Evolutionary conservation across 2,888 invertebrate species (phyloP).

Genomic region (Brachylomia viminalis): DNA sequence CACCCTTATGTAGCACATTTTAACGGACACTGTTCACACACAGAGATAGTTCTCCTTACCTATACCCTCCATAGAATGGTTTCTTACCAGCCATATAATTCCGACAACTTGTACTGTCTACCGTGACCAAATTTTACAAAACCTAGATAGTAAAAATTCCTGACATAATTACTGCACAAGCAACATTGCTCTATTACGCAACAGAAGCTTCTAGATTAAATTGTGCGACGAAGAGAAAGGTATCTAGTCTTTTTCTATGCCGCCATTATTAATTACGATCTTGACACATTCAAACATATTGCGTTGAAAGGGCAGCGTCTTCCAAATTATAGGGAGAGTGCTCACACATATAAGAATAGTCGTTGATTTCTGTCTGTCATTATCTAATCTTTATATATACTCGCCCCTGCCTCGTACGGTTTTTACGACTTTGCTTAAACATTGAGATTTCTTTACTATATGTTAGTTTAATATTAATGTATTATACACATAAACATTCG

Average conservation of each 20-base stretch:
- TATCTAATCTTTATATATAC: neutral
- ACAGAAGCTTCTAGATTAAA: conserved; percentile 16
- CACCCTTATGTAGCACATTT: no score
- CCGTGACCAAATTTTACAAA: neutral
- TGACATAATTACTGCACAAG: neutral
- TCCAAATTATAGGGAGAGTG: conserved; percentile 17
- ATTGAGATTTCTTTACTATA: neutral
- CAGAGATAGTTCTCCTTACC: no score
- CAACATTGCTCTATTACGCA: neutral
- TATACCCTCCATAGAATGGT: no score
- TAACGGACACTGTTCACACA: no score
- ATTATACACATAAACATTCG: neutral
- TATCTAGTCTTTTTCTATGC: neutral
- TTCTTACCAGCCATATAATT: no score
- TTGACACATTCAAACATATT: neutral
- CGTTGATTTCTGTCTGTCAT: conserved; percentile 1
- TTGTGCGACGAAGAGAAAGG: conserved; percentile 10
- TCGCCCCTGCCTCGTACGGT: neutral
- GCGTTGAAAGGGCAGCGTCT: neutral
- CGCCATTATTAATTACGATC: neutral
- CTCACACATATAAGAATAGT: conserved; percentile 21
- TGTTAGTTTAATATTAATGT: no score
- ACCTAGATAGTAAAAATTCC: neutral
- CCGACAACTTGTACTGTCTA: neutral
- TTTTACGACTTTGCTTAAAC: neutral